Evolutionary conservation across 92 coral and sea anemone species (phyloP), one percentile per base, ranked within the genome.

Genomic region (Siderastrea radians): DNA sequence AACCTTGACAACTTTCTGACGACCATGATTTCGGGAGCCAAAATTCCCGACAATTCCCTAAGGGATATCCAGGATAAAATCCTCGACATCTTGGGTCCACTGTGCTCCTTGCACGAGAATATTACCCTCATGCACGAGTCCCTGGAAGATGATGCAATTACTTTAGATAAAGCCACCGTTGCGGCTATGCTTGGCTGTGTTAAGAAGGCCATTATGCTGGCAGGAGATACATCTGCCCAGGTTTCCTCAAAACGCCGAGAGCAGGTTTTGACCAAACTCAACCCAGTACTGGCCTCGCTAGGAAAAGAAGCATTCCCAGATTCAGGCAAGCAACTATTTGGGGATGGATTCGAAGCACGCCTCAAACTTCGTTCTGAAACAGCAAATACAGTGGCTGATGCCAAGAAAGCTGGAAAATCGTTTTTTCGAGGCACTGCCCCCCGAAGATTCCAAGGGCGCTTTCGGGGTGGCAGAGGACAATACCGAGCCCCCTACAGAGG

Each of bases 21-120:
- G 38, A 26, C 38, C 38, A 26, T 26, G 38, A 26, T 26, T 26
- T 26, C 38, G 38, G 38, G 38, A 26, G 38, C 38, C 38, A 26
- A 26, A 26, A 26, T 26, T 26, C 38, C 38, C 38, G 90, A 86
- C 48, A 43, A 86, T 49, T 59, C 80, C 7, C 87, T 87, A 43
- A 75, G 80, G 5, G 80, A 87, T 54, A 46, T 81, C 47, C 91
- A 88, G 16, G 91, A 81, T 68, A 88, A 88, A 7, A 53, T 88
- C 12, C 77, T 84, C 44, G 91, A 88, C 53, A 74, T 88, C 7
- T 73, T 82, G 60, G 91, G 91, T 14, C 91, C 91, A 49, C 91
- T 88, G 44, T 48, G 91, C 8, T 57, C 85, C 17, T 71, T 73
- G 82, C 0, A 26, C 38, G 38, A 26, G 38, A 26, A 26, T 26